Evolutionary conservation across 2,888 invertebrate genomes (phyloP).

Genomic region (Drosophila kuntzei): DNA sequence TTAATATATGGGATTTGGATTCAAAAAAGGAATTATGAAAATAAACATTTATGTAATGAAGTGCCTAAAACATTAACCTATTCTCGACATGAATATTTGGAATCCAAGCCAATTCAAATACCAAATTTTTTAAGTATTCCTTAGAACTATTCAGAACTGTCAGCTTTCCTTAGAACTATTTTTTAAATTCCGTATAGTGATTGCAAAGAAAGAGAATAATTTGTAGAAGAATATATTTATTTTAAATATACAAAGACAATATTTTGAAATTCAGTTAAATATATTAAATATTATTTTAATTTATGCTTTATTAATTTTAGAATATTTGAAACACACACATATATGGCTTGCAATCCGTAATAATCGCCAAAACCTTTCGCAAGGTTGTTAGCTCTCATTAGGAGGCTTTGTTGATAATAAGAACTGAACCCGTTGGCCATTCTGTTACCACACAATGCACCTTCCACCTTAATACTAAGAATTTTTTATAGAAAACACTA

Average conservation of each 20-base stretch:
- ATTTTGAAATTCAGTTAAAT: neutral
- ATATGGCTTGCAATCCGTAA: neutral
- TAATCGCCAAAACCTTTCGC: neutral
- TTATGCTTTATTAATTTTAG: neutral
- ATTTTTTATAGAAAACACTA: conserved; percentile 15
- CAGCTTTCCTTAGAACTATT: too few species aligned
- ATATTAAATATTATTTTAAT: neutral
- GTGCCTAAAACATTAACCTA: too few species aligned
- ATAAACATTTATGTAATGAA: too few species aligned
- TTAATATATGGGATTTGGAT: too few species aligned
- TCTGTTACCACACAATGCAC: conserved; percentile 38
- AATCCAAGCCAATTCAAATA: too few species aligned
- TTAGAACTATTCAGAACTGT: too few species aligned
- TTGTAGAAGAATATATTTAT: too few species aligned
- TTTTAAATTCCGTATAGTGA: too few species aligned
- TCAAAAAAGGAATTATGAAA: too few species aligned
- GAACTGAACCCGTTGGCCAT: conserved; percentile 18
- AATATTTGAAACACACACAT: neutral
- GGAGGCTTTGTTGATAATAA: conserved; percentile 13
- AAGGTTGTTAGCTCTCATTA: conserved; percentile 40
- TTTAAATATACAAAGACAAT: neutral
- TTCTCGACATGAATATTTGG: too few species aligned
- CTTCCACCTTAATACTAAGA: conserved; percentile 21
- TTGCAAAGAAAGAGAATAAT: too few species aligned
- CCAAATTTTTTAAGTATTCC: too few species aligned